Percentiles rank a stretch among this genome's conserved stretches.
These are phyloP conservation scores for Aurelia aurita DNA, from an alignment of 30 jellyfish, hydroid and myxozoan species.

Conservation along the genomic window DNA sequence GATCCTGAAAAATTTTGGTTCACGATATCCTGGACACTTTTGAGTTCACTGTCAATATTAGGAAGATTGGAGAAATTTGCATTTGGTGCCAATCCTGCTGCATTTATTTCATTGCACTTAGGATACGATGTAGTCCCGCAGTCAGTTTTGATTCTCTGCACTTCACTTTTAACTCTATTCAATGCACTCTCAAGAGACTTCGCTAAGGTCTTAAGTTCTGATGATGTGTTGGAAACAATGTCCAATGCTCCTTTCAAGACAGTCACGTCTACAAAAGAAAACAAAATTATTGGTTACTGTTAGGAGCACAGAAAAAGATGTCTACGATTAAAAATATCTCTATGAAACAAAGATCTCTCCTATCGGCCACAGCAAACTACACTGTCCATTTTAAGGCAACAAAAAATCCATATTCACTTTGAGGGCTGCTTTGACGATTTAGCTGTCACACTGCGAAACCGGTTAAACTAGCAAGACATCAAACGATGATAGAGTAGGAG, in stretches of 20 bases:
- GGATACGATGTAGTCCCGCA: slow-evolving; percentile 4
- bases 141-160: slow-evolving; percentile 24
- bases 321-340: too few species aligned
- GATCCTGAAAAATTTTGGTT: slow-evolving; percentile 64
- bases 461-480: too few species aligned
- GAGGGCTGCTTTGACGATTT: too few species aligned
- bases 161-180: slow-evolving; percentile 14
- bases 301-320: too few species aligned
- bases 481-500: too few species aligned
- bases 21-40: slow-evolving; percentile 45
- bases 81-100: slow-evolving; percentile 46
- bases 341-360: too few species aligned
- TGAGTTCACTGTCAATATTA: slow-evolving; percentile 57
- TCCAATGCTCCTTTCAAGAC: slow-evolving; percentile 54
- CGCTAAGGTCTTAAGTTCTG: slow-evolving; percentile 34
- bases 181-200: slow-evolving; percentile 35
- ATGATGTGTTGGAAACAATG: slow-evolving; percentile 37
- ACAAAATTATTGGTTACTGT: neutral
- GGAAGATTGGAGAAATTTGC: slow-evolving; percentile 83
- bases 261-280: slow-evolving; percentile 55
- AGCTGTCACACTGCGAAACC: too few species aligned
- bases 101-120: slow-evolving; percentile 33
- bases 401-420: too few species aligned
- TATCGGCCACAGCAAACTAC: too few species aligned
- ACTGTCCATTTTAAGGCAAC: too few species aligned